Percentiles rank a stretch among this genome's conserved stretches.
phyloP scores from a whole-genome alignment of 2,888 invertebrate species.

The Didymodactylos carnosus region DNA sequence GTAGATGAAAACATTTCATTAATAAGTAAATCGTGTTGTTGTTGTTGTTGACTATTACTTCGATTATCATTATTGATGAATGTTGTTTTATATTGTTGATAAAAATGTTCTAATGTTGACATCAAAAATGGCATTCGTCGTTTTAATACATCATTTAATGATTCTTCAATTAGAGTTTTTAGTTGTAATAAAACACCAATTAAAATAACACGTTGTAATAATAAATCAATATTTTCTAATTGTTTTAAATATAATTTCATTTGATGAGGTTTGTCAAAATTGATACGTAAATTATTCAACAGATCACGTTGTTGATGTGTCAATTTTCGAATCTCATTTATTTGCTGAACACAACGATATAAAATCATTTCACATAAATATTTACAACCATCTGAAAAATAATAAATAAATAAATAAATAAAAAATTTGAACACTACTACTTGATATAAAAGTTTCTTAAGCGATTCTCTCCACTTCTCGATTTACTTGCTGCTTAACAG shows the following conservation, averaged over 20 bases:
- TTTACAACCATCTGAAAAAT: background rate
- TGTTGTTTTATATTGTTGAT: background rate
- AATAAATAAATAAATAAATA: no score
- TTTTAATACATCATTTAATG: conserved; percentile 64
- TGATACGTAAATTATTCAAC: conserved; percentile 66
- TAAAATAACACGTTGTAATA: conserved; percentile 85
- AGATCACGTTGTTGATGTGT: conserved; percentile 42
- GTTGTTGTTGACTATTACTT: no score
- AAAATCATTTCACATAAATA: background rate
- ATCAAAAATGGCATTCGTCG: conserved; percentile 83
- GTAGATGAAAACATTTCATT: conserved; percentile 61
- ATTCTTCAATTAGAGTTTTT: conserved; percentile 73
- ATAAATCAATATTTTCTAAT: conserved; percentile 60
- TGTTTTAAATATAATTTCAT: conserved; percentile 42
- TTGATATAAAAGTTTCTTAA: no score
- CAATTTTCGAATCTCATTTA: background rate
- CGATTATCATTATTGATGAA: background rate
- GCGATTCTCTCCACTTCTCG: no score
- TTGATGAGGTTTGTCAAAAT: conserved; percentile 91
- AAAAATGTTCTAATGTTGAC: conserved; percentile 75
- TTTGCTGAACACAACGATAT: background rate
- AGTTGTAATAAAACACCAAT: conserved; percentile 92
- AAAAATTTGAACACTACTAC: no score
- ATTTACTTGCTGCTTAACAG: no score
- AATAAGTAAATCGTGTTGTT: conserved; percentile 36